Evolutionary conservation across 2,888 invertebrate genomes (phyloP).

Genomic region (Polymixis flavicincta): DNA sequence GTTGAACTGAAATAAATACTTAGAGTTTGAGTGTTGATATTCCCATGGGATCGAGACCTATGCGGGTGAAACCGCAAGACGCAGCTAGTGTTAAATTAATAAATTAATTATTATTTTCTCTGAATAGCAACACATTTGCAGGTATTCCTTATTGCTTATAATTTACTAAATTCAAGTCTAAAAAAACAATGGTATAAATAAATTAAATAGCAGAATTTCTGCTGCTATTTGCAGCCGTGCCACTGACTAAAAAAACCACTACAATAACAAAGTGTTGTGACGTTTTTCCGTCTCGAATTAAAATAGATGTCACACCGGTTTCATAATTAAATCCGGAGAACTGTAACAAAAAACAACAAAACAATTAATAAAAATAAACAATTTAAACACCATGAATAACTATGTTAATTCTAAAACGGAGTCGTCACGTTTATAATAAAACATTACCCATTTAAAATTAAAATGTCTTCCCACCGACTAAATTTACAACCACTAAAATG

Average conservation of each 20-base stretch:
- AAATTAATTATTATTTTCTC: not conserved
- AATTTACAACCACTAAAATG: conserved; percentile 51
- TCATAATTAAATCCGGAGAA: not conserved
- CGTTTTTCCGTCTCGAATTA: not conserved
- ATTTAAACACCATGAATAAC: conserved; percentile 33
- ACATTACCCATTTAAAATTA: conserved; percentile 36
- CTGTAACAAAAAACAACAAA: conserved; percentile 20
- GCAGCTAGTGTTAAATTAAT: no score
- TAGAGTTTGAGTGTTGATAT: no score
- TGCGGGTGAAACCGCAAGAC: no score
- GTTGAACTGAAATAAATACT: no score
- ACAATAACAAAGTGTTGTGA: not conserved
- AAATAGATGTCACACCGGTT: not conserved
- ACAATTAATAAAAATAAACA: conserved; percentile 34
- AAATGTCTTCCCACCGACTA: conserved; percentile 16
- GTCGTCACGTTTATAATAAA: conserved; percentile 34
- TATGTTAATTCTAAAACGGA: conserved; percentile 33
- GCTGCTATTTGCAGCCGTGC: not conserved
- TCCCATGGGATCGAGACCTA: no score
- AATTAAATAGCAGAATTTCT: no score
- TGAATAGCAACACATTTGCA: not conserved
- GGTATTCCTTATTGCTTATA: no score
- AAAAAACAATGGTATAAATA: no score
- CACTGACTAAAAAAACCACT: not conserved
- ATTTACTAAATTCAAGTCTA: no score